phyloP scores from a whole-genome alignment of 2,113 vertebrate species.

The Etheostoma spectabile region DNA sequence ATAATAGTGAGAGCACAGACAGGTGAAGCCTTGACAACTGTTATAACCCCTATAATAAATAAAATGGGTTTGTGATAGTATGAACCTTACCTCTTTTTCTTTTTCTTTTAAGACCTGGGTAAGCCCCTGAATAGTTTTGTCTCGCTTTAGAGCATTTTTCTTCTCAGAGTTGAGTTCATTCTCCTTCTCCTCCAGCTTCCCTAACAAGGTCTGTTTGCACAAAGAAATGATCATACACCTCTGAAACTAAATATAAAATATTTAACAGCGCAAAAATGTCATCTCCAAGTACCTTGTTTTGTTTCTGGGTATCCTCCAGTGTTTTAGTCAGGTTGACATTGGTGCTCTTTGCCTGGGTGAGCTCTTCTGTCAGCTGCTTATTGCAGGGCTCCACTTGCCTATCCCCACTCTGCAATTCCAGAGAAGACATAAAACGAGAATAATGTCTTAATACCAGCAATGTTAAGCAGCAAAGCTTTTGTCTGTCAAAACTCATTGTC shows the following conservation, averaged over 20 bases:
- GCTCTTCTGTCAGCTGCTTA: constrained; percentile 78
- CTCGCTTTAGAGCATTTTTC: constrained; percentile 94
- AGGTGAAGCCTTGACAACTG: neutral
- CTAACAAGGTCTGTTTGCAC: constrained; percentile 85
- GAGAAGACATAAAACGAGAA: constrained; percentile 34
- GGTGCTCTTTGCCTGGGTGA: constrained; percentile 68
- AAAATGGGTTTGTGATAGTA: neutral
- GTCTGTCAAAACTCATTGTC: constrained; percentile 7
- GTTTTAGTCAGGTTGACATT: constrained; percentile 73
- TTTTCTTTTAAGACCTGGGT: constrained; percentile 90
- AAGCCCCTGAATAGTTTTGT: constrained; percentile 97
- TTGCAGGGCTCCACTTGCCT: constrained; percentile 70
- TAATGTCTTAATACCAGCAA: constrained; percentile 6
- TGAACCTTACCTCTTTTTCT: constrained; percentile 88
- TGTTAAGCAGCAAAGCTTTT: neutral
- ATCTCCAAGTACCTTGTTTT: constrained; percentile 76
- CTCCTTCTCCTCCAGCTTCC: constrained; percentile 88
- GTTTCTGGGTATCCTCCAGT: constrained; percentile 75
- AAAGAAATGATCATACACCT: neutral
- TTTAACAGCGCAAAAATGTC: neutral
- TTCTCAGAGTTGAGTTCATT: constrained; percentile 89
- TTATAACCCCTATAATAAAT: neutral
- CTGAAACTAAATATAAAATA: neutral
- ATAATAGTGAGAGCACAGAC: neutral
- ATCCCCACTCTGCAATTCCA: constrained; percentile 72